Percentiles rank a stretch among this genome's conserved stretches.
Evolutionary conservation across 2,113 vertebrate species (phyloP).

Genomic region (Cricetomys ansorgei): DNA sequence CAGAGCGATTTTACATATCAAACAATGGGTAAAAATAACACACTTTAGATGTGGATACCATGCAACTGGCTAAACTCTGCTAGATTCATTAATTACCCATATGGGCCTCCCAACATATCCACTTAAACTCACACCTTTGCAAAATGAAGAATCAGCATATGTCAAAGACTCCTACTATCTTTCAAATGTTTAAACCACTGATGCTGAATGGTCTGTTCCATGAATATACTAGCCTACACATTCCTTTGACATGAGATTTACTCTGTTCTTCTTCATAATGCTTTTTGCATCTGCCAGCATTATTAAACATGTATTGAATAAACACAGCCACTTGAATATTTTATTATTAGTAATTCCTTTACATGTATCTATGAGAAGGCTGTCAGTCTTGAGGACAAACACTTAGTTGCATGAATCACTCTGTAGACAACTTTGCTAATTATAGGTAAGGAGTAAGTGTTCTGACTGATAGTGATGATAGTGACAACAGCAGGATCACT

Average conservation of each 20-base stretch:
- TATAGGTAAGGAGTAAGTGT: background rate
- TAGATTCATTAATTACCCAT: background rate
- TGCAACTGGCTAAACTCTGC: background rate
- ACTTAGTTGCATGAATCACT: background rate
- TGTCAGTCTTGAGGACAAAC: background rate
- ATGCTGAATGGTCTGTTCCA: background rate
- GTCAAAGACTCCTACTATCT: background rate
- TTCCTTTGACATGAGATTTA: background rate
- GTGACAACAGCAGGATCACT: background rate
- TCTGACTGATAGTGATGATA: background rate
- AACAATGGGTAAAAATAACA: background rate
- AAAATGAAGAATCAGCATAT: background rate
- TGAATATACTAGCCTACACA: background rate
- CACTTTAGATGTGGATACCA: background rate
- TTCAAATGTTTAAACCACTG: background rate
- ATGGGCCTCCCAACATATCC: background rate
- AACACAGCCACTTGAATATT: background rate
- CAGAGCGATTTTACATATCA: constrained; percentile 7
- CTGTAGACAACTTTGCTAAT: background rate
- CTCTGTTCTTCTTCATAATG: background rate
- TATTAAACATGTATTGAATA: background rate
- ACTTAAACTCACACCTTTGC: background rate
- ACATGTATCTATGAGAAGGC: background rate
- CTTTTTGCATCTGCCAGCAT: background rate
- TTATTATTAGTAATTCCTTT: background rate